Evolutionary conservation across 2,113 vertebrate genomes (phyloP).

Genomic region (Stigmatopora nigra): DNA sequence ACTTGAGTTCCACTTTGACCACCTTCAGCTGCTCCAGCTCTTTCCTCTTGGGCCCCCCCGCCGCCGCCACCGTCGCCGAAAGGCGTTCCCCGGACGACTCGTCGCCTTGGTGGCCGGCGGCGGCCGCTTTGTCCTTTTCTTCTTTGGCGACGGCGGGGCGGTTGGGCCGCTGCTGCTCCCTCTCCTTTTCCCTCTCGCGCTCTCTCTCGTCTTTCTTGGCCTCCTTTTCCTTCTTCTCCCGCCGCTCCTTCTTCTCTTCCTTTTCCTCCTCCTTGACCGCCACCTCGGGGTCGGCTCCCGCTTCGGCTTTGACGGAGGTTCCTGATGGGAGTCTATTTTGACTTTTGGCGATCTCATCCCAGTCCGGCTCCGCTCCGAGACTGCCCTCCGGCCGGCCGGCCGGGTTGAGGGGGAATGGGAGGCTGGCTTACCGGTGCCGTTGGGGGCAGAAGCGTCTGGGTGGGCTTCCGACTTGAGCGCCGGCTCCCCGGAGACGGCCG

Average conservation of each 20-base stretch:
- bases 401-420: neutral
- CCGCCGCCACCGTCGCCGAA: constrained; percentile 59
- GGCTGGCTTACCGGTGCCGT: constrained; percentile 61
- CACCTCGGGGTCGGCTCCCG: constrained; percentile 64
- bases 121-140: constrained; percentile 61
- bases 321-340: constrained; percentile 24
- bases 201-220: constrained; percentile 82
- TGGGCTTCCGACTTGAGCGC: constrained; percentile 75
- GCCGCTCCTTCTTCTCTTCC: constrained; percentile 77
- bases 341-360: too few relatives aligned
- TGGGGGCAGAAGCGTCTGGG: constrained; percentile 69
- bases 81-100: constrained; percentile 60
- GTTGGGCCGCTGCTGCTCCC: constrained; percentile 78
- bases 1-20: constrained; percentile 86
- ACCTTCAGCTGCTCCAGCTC: constrained; percentile 87
- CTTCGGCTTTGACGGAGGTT: constrained; percentile 62
- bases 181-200: constrained; percentile 71
- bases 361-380: neutral
- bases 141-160: constrained; percentile 59
- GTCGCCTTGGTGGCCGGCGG: constrained; percentile 65
- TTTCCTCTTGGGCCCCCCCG: constrained; percentile 75
- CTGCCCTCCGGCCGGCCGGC: too few relatives aligned
- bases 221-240: constrained; percentile 74
- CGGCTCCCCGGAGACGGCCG: constrained; percentile 55
- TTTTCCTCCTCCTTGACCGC: constrained; percentile 79